Base-by-base conservation (phyloP, 2,113 vertebrate genomes). In the Bucco capensis region DNA sequence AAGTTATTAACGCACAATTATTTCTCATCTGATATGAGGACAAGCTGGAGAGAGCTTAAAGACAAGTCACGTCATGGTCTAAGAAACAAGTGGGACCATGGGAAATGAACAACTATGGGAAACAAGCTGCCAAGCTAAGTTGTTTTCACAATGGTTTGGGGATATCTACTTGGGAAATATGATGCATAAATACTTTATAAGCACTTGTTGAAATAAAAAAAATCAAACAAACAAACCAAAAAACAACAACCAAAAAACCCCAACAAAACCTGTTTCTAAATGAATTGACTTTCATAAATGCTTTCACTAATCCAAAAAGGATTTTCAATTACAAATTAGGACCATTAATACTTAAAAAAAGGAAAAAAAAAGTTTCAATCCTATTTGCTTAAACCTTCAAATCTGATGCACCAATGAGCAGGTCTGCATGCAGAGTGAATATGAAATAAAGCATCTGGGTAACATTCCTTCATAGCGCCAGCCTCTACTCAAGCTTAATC, bases 381-480 rank as follows among this genome's bases (percentile, higher is more conserved):
- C 19, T 71, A 8, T 44, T 46, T 40, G 60, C 12, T 67, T 91
- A 89, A 38, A 12, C 11, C 56, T 79, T 92, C 50, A 75, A 82
- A 83, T 90, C 19, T 46, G 47, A 82, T 79, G 21, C 18, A 84
- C 19, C 22, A 61, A 74, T 38, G 5, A 58, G 54, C 5, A 16
- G 15, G 51, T 69, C 86, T 86, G 50, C 51, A 67, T 76, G 23
- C 25, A 90, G 76, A 65, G 51, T 94, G 81, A 89, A 95, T 81
- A 94, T 91, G 79, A 97, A 96, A 49, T 42, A 96, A 82, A 96
- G 74, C 88, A 95, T 94, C 86, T 96, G 93, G 87, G 93, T 67
- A 86, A n/a, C 74, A 96, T 96, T 96, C 85, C 49, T 95, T 53
- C 54, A 58, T 27, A 92, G 70, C 22, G 4, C 61, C 84, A 91